These are phyloP conservation scores for Gymnosoma rotundatum DNA, from an alignment of 2,888 invertebrate genomes.

Conservation along the genomic window DNA sequence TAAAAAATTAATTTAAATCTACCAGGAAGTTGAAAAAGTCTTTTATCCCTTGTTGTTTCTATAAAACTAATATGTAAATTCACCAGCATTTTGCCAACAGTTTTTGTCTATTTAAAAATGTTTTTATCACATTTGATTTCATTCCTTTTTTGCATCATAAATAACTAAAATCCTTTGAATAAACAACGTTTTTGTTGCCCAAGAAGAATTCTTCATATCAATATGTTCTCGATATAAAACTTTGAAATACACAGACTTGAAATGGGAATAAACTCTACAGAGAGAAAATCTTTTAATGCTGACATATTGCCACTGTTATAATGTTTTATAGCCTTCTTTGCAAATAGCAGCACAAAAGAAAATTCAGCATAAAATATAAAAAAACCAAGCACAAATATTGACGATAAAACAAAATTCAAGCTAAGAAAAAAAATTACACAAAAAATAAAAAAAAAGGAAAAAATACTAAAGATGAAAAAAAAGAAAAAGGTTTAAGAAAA, in stretches of 20 bases:
- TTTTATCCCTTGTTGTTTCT: too few relatives aligned
- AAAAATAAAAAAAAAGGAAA: neutral
- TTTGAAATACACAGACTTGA: conserved; percentile 31
- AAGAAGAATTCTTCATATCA: conserved; percentile 39
- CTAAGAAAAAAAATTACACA: too few relatives aligned
- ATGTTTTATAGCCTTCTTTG: conserved; percentile 42
- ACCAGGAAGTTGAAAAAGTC: neutral
- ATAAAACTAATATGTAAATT: conserved; percentile 11
- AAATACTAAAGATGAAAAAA: conserved; percentile 7
- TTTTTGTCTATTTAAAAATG: conserved; percentile 27
- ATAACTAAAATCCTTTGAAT: conserved; percentile 62
- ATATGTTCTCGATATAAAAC: conserved; percentile 31
- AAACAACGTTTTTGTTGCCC: conserved; percentile 56
- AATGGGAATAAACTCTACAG: conserved; percentile 37
- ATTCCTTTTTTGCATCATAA: conserved; percentile 32
- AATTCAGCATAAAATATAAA: conserved; percentile 18
- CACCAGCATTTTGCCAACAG: neutral
- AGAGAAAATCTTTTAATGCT: conserved; percentile 52
- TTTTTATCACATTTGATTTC: conserved; percentile 39
- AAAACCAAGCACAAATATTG: conserved; percentile 35
- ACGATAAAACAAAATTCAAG: conserved; percentile 50
- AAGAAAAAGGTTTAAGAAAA: neutral
- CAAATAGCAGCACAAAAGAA: conserved; percentile 16
- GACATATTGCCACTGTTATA: conserved; percentile 56
- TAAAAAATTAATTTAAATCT: neutral